A percentile compares a stretch with the other conserved stretches of the same genome.
Conservation (phyloP, 2,113 vertebrate genomes). For the Rhadina sibilatrix region DNA sequence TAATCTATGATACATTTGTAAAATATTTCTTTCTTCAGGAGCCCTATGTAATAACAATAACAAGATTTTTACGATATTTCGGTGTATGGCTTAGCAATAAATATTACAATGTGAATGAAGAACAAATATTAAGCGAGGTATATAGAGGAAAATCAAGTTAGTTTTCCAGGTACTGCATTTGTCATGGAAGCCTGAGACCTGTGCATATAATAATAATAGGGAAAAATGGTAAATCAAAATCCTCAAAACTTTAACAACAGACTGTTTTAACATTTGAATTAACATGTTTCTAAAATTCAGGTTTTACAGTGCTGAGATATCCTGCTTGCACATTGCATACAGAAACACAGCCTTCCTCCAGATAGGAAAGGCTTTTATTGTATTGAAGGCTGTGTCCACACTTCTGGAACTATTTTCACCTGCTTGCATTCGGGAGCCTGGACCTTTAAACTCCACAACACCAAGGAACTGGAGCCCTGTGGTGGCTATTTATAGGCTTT, state of each 20-base stretch:
- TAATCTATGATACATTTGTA: conserved; percentile 3
- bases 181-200: not conserved
- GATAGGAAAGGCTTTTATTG: rapidly evolving
- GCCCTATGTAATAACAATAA: not conserved
- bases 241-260: not conserved
- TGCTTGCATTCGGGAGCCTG: not conserved
- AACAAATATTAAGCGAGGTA: not conserved
- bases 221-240: not conserved
- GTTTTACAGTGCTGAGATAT: not conserved
- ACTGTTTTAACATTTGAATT: not conserved
- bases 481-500: not conserved
- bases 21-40: not conserved
- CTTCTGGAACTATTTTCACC: not conserved
- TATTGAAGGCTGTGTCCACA: not conserved
- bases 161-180: not conserved
- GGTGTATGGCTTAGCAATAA: not conserved
- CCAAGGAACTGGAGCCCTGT: not conserved
- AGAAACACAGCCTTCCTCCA: not conserved
- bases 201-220: not conserved
- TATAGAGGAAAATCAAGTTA: not conserved
- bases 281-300: not conserved
- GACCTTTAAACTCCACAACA: not conserved
- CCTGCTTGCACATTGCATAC: not conserved
- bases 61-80: not conserved
- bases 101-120: not conserved